A percentile compares a stretch with the other conserved stretches of the same genome.
Evolutionary conservation across 2,113 vertebrate species (phyloP).

Genomic region (Mionectes macconnelli): DNA sequence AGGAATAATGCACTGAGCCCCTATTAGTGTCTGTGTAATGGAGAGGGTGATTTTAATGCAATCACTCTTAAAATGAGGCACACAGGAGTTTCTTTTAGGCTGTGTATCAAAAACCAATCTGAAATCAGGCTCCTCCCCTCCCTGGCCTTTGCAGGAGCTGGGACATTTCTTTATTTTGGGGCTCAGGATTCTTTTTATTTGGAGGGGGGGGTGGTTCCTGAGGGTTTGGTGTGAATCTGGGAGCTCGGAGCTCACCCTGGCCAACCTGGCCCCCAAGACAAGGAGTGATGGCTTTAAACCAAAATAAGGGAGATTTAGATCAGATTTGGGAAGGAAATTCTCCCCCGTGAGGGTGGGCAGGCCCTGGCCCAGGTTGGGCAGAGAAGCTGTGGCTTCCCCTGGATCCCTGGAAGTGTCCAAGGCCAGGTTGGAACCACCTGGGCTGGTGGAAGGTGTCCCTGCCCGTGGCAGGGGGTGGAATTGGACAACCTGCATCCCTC

Average conservation of each 20-base stretch:
- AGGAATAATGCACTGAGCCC: slow-evolving; percentile 48
- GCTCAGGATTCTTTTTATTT: not conserved
- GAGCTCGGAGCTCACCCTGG: rapidly evolving
- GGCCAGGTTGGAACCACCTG: not conserved
- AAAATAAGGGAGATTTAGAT: not conserved
- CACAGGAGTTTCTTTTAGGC: not conserved
- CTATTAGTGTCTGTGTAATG: slow-evolving; percentile 53
- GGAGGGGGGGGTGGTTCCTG: too few species aligned
- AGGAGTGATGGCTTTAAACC: not conserved
- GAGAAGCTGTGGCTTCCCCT: not conserved
- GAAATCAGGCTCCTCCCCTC: not conserved
- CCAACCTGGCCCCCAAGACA: rapidly evolving
- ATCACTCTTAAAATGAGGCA: slow-evolving; percentile 32
- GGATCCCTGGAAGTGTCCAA: not conserved
- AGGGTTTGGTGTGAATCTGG: not conserved
- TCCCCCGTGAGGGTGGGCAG: rapidly evolving
- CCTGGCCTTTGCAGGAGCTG: not conserved
- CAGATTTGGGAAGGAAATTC: not conserved
- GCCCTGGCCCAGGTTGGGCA: not conserved
- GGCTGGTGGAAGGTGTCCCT: not conserved
- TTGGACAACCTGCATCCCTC: not conserved
- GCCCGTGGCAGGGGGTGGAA: too few species aligned
- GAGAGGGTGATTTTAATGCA: slow-evolving; percentile 64
- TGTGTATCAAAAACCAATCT: slow-evolving; percentile 63
- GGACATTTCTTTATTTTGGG: not conserved